These are phyloP conservation scores for Drosophila grimshawi DNA, from an alignment of 1,140 invertebrate genomes.

Conservation along the genomic window DNA sequence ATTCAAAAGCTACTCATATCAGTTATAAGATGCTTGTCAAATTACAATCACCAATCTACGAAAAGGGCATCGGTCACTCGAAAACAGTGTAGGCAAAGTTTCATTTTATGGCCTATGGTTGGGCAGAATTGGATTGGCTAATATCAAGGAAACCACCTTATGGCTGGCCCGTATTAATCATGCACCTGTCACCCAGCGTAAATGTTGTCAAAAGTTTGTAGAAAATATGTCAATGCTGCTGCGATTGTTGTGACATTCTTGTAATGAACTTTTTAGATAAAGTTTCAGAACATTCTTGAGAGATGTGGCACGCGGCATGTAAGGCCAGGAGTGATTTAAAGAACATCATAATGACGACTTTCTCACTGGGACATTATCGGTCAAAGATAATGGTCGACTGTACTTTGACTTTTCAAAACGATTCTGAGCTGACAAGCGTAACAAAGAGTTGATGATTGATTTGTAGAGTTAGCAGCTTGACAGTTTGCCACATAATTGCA, in stretches of 20 bases:
- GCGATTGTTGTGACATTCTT: slow-evolving; percentile 29
- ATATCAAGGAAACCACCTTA: slow-evolving; percentile 50
- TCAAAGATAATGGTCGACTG: slow-evolving; percentile 22
- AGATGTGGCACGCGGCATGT: slow-evolving; percentile 46
- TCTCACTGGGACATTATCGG: too few relatives aligned
- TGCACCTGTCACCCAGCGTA: slow-evolving; percentile 74
- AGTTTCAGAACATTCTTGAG: slow-evolving; percentile 51
- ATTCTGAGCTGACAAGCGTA: slow-evolving; percentile 11
- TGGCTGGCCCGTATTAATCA: slow-evolving; percentile 68
- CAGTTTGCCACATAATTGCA: slow-evolving; percentile 68
- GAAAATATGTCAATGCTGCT: slow-evolving; percentile 62
- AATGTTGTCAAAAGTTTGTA: slow-evolving; percentile 75
- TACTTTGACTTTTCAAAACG: slow-evolving; percentile 43
- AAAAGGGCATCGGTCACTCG: slow-evolving; percentile 54
- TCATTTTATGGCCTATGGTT: slow-evolving; percentile 34
- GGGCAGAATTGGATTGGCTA: slow-evolving; percentile 45
- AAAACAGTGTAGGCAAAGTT: slow-evolving; percentile 60
- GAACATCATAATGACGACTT: background rate
- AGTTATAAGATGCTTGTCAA: slow-evolving; percentile 46
- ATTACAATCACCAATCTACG: slow-evolving; percentile 51
- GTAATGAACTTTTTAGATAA: slow-evolving; percentile 69
- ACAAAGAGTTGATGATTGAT: slow-evolving; percentile 46
- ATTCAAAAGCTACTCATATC: slow-evolving; percentile 10
- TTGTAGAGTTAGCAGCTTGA: slow-evolving; percentile 43
- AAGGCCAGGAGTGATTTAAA: slow-evolving; percentile 34